phyloP scores from a whole-genome alignment of 2,888 invertebrate species.

The Drosophila seclusa region DNA sequence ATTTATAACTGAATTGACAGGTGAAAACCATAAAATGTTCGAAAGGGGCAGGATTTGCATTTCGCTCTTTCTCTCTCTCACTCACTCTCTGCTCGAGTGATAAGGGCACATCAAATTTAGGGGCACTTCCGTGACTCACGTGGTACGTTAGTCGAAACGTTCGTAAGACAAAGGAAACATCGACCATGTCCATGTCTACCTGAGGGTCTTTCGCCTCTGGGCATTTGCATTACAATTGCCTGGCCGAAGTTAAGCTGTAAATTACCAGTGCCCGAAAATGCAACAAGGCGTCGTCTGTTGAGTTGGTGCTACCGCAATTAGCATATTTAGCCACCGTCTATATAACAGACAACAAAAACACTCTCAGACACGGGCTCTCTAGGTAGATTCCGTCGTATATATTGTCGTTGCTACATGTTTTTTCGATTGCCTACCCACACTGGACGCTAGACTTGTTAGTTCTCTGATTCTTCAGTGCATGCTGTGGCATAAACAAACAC shows the following conservation, averaged over 20 bases:
- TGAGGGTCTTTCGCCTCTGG: constrained; percentile 28
- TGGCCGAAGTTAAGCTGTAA: constrained; percentile 57
- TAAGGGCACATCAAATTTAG: constrained; percentile 48
- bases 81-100: constrained; percentile 7
- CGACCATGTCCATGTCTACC: constrained; percentile 31
- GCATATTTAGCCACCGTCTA: constrained; percentile 71
- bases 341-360: constrained; percentile 16
- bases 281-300: constrained; percentile 33
- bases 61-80: neutral
- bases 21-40: constrained; percentile 66
- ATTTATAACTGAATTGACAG: constrained; percentile 58
- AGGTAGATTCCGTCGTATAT: constrained; percentile 56
- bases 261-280: constrained; percentile 54
- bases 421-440: constrained; percentile 53
- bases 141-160: constrained; percentile 9
- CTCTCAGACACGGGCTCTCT: constrained; percentile 41
- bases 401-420: constrained; percentile 53
- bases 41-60: constrained; percentile 45
- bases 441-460: constrained; percentile 13
- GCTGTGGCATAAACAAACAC: constrained; percentile 74
- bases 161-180: constrained; percentile 38
- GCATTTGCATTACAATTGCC: constrained; percentile 70
- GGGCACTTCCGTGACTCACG: constrained; percentile 54
- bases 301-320: constrained; percentile 61
- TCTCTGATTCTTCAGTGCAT: constrained; percentile 38